Conservation (phyloP, 2,888 invertebrate genomes). For the Coecobrya sp. region DNA sequence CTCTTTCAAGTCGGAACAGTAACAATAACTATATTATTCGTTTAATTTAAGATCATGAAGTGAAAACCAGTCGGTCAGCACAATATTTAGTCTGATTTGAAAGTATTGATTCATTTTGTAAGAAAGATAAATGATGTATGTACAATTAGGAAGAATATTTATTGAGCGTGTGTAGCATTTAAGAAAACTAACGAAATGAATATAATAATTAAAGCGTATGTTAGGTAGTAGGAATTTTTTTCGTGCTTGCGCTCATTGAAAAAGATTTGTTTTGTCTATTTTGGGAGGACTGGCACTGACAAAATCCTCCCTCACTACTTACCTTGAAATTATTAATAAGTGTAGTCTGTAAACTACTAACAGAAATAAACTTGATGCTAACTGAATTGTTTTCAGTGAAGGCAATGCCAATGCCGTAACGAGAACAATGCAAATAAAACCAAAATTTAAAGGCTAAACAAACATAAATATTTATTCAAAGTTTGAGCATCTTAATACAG, state of each 20-base stretch:
- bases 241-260: background rate
- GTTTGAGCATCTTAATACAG: too few relatives aligned
- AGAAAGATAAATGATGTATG: background rate
- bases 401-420: too few relatives aligned
- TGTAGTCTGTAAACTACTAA: too few relatives aligned
- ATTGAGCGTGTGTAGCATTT: background rate
- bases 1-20: background rate
- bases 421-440: too few relatives aligned
- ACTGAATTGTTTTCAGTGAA: too few relatives aligned
- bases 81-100: too few relatives aligned
- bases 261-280: background rate
- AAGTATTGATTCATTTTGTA: too few relatives aligned
- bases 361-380: too few relatives aligned
- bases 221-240: background rate
- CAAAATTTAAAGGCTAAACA: too few relatives aligned
- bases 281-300: background rate
- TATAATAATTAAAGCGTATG: too few relatives aligned
- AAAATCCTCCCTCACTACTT: background rate
- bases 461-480: too few relatives aligned
- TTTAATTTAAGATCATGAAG: background rate
- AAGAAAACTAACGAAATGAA: too few relatives aligned
- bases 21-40: background rate
- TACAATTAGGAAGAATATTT: background rate
- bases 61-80: background rate
- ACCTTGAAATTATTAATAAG: slow-evolving; percentile 1